Evolutionary conservation across 2,113 vertebrate species (phyloP).

Genomic region (Xiphorhynchus elegans): DNA sequence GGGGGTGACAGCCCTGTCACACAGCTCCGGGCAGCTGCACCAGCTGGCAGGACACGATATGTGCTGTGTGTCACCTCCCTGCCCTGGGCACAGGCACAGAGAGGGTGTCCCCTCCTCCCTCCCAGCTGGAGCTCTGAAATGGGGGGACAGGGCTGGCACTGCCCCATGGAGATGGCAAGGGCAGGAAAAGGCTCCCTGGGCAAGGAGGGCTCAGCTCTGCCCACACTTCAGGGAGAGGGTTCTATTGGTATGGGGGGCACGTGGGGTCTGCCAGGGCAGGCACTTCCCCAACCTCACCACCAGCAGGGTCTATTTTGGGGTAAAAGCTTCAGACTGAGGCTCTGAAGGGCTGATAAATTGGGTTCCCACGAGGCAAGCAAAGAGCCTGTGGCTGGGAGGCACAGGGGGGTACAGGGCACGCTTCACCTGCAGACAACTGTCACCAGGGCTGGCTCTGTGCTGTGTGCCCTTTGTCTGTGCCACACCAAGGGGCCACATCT

Average conservation of each 20-base stretch:
- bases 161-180: not conserved
- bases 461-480: not conserved
- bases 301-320: not conserved
- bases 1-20: not conserved
- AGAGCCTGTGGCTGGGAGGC: not conserved
- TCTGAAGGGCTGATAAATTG: not conserved
- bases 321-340: not conserved
- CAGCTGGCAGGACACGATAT: constrained; percentile 62
- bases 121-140: not conserved
- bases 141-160: not conserved
- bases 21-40: not conserved
- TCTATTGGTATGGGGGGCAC: not conserved
- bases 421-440: constrained; percentile 39
- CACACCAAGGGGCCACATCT: constrained; percentile 18
- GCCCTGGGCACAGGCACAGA: not conserved
- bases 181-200: not conserved
- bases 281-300: not conserved
- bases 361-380: not conserved
- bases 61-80: not conserved
- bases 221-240: not conserved
- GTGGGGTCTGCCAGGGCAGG: not conserved
- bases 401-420: not conserved
- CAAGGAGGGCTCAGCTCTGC: not conserved
- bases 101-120: not conserved
- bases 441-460: not conserved